Conservation (phyloP, 2,113 vertebrate genomes). For the Symphodus melops region DNA sequence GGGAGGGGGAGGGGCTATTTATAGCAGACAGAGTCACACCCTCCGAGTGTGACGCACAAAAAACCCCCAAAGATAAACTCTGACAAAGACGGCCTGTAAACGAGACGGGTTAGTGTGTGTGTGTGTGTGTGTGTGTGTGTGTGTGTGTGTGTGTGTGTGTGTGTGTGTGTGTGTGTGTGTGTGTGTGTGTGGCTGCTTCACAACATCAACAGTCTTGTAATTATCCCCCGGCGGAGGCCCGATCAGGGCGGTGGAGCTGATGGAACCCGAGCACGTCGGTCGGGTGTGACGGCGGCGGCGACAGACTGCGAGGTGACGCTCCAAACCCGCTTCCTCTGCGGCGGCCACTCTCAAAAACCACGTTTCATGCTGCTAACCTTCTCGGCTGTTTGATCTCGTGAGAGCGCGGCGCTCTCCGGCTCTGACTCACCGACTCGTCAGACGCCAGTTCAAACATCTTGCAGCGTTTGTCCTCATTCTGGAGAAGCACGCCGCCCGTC, state of each 20-base stretch:
- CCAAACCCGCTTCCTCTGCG: not conserved
- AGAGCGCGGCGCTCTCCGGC: no score
- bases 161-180: no score
- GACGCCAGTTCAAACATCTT: not conserved
- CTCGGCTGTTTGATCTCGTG: not conserved
- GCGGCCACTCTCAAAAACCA: not conserved
- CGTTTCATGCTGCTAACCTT: not conserved
- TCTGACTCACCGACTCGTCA: not conserved
- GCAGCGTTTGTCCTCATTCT: not conserved
- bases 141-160: no score
- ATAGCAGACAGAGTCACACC: constrained; percentile 53
- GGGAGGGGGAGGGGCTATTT: constrained; percentile 61
- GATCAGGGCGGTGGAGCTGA: no score
- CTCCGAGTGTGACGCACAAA: constrained; percentile 39
- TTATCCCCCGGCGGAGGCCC: no score
- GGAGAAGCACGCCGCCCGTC: no score
- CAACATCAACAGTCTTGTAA: no score
- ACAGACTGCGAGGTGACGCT: not conserved
- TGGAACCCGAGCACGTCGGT: no score
- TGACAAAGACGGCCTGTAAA: constrained; percentile 5
- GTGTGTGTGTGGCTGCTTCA: no score
- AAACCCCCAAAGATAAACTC: constrained; percentile 18
- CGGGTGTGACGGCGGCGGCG: not conserved
- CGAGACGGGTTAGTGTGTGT: no score
- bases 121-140: no score